phyloP scores from a whole-genome alignment of 92 coral and sea anemone genomes.

The Bergia puertoricense region DNA sequence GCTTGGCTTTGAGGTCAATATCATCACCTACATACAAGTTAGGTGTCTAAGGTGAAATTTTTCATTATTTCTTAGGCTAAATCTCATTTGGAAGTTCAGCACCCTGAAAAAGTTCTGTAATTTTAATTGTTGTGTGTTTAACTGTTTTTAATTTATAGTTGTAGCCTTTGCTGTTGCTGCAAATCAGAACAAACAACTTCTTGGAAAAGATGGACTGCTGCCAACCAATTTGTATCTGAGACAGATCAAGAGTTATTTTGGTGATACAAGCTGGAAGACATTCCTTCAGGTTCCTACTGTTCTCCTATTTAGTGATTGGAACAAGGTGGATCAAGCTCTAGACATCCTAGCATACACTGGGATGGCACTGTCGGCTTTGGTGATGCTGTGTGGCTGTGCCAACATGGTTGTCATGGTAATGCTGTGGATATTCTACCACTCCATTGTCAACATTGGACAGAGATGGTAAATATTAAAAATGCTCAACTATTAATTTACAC shows the following conservation, averaged over 20 bases:
- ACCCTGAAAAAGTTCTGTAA: too few relatives aligned
- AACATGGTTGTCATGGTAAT: conserved; percentile 82
- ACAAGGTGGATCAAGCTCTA: conserved; percentile 68
- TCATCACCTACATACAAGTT: too few relatives aligned
- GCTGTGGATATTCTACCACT: conserved; percentile 93
- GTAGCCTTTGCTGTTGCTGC: conserved; percentile 93
- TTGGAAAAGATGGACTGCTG: conserved; percentile 92
- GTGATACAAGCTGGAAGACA: conserved; percentile 69
- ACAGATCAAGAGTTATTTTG: conserved; percentile 77
- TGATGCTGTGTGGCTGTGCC: conserved; percentile 77
- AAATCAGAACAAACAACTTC: conserved; percentile 89
- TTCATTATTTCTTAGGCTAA: too few relatives aligned
- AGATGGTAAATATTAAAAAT: conserved; percentile 58
- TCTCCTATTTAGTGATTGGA: conserved; percentile 74
- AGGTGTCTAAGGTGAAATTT: too few relatives aligned
- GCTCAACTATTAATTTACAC: too few relatives aligned
- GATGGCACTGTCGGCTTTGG: conserved; percentile 73
- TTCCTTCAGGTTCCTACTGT: conserved; percentile 85
- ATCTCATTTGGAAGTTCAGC: too few relatives aligned
- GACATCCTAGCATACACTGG: conserved; percentile 85
- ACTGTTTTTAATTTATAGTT: conserved; percentile 51
- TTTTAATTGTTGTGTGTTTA: too few relatives aligned
- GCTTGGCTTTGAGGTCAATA: too few relatives aligned
- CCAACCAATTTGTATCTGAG: conserved; percentile 81
- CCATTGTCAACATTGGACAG: conserved; percentile 92